These are phyloP conservation scores for Papilio aristodemus DNA, from an alignment of 1,140 invertebrate genomes.

Conservation along the genomic window DNA sequence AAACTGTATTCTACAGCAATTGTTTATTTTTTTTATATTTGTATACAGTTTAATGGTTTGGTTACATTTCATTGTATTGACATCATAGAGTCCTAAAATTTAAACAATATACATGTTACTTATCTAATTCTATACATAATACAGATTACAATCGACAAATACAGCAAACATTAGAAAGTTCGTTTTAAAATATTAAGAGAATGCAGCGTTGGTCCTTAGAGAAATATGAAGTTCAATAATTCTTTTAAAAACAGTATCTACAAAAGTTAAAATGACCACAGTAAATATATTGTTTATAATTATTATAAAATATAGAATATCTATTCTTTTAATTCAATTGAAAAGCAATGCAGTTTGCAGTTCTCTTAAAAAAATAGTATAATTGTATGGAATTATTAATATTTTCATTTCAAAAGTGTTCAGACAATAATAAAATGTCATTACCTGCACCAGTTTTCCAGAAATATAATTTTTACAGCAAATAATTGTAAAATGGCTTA, in stretches of 20 bases:
- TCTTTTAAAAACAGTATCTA: conserved; percentile 30
- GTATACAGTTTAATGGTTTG: conserved; percentile 78
- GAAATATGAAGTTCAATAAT: conserved; percentile 17
- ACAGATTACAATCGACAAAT: conserved; percentile 32
- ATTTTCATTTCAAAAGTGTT: conserved; percentile 6
- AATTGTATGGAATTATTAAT: neutral
- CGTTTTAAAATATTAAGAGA: conserved; percentile 23
- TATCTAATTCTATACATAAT: conserved; percentile 68
- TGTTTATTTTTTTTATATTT: conserved; percentile 75
- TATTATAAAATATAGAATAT: conserved; percentile 7
- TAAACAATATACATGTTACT: conserved; percentile 73
- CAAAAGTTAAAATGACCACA: conserved; percentile 22
- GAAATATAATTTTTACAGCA: conserved; percentile 21
- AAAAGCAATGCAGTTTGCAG: neutral
- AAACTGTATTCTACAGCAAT: conserved; percentile 62
- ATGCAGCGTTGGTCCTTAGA: conserved; percentile 32
- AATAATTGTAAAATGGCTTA: conserved; percentile 24
- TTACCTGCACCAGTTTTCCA: conserved; percentile 16
- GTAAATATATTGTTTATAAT: conserved; percentile 8
- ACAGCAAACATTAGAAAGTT: conserved; percentile 22
- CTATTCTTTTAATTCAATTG: neutral
- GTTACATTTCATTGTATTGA: conserved; percentile 77
- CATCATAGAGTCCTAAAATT: conserved; percentile 73
- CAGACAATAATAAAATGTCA: neutral
- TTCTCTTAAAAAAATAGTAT: neutral